Base-by-base conservation (phyloP, 2,797 vertebrate genomes). In the Enteromius anoplus region DNA sequence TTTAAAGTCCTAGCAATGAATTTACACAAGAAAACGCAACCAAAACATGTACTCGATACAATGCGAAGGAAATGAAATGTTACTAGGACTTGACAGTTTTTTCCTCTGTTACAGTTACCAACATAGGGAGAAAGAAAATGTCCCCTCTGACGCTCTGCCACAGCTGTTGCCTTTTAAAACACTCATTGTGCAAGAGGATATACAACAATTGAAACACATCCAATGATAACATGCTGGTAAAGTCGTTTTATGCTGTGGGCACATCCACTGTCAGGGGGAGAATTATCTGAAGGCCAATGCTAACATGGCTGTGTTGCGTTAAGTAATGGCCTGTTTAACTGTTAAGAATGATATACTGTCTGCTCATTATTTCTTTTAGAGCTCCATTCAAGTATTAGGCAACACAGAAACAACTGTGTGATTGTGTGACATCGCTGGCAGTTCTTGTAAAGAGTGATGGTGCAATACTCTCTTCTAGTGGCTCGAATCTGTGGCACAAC, bases 161-260 rank as follows among this genome's bases (percentile, higher is more conserved):
- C 71, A 80, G 78, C 82, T 84, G 76, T 65, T 53, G 26, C 45
- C 53, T 85, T 68, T 60, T 21, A 72, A 78, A 86, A 83, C 78
- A 47, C 66, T 83, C 77, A 34, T 72, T 83, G 72, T 75, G 73
- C 42, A 51, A 62, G 75, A 80, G 45, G 77, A 81, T 83, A 72
- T 69, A 85, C 58, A 73, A 23, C 79, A 84, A 47, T 40, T 83
- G 75, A 85, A 83, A 84, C 42, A 6, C 66, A 45, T 62, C 62
- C 81, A 85, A 80, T 82, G 32, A 85, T 55, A 85, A 84, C 75
- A 83, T 80, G 71, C 72, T 69, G 78, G 78, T 49, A 53, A 64
- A 29, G 64, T 58, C 17, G 53, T 73, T 81, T 86, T 58, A 32
- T 49, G 47, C 76, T 70, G n/a, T 79, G 80, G 83, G 71, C 72